Percentiles rank a stretch among this genome's conserved stretches.
phyloP scores from a whole-genome alignment of 2,888 invertebrate genomes.

The Orgyia antiqua region DNA sequence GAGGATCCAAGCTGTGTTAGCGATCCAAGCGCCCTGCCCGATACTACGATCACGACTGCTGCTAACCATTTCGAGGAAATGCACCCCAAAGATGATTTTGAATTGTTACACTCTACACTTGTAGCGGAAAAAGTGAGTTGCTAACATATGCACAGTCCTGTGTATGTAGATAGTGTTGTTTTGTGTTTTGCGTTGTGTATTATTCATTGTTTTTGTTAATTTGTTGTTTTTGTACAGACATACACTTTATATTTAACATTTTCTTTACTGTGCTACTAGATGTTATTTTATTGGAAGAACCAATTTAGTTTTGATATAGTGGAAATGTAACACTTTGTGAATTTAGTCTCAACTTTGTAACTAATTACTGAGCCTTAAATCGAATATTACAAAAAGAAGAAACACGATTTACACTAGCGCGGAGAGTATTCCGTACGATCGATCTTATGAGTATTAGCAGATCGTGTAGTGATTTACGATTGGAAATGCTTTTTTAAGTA shows the following conservation, averaged over 20 bases:
- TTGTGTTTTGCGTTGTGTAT: constrained; percentile 13
- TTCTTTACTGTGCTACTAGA: not conserved
- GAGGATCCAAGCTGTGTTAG: constrained; percentile 80
- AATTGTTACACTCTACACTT: constrained; percentile 63
- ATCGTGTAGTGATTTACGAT: no score
- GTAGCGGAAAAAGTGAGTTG: constrained; percentile 69
- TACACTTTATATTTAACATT: not conserved
- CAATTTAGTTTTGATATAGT: no score
- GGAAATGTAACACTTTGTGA: no score
- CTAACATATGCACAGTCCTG: constrained; percentile 14
- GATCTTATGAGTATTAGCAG: no score
- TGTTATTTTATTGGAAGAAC: no score
- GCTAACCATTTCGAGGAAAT: constrained; percentile 87
- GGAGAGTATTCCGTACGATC: no score
- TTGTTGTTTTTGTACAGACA: not conserved
- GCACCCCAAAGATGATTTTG: constrained; percentile 88
- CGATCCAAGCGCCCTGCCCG: constrained; percentile 64
- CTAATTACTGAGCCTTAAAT: no score
- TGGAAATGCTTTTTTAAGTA: no score
- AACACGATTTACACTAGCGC: no score
- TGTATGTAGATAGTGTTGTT: constrained; percentile 16
- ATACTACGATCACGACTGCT: constrained; percentile 46
- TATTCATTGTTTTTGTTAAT: constrained; percentile 7
- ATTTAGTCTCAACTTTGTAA: no score
- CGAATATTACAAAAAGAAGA: no score